phyloP scores from a whole-genome alignment of 2,888 invertebrate species.

The Tipula lateralis region DNA sequence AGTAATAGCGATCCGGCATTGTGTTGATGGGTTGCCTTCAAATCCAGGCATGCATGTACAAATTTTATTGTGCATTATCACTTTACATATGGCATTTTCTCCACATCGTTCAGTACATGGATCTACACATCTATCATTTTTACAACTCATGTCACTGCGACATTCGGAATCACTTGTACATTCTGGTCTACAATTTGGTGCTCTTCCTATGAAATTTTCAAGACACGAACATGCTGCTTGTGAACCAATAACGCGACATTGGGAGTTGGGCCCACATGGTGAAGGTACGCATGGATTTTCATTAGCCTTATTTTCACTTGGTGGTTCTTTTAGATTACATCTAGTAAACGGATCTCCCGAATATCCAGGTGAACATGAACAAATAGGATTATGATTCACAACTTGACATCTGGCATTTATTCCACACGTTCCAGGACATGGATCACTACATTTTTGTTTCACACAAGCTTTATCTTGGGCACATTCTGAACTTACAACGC shows the following conservation, averaged over 20 bases:
- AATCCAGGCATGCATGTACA: conserved; percentile 80
- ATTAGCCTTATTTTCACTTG: conserved; percentile 44
- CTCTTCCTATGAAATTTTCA: conserved; percentile 73
- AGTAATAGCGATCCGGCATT: conserved; percentile 50
- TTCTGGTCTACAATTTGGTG: conserved; percentile 81
- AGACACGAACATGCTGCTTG: conserved; percentile 83
- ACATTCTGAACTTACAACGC: conserved; percentile 62
- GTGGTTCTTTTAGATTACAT: conserved; percentile 47
- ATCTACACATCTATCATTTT: conserved; percentile 74
- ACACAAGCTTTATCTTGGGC: conserved; percentile 59
- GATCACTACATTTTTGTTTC: conserved; percentile 61
- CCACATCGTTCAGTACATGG: conserved; percentile 80
- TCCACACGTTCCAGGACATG: conserved; percentile 63
- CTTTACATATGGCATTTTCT: conserved; percentile 71
- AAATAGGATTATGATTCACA: conserved; percentile 64
- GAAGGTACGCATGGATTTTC: conserved; percentile 72
- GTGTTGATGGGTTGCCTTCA: conserved; percentile 67
- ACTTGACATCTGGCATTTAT: conserved; percentile 61
- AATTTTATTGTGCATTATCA: conserved; percentile 76
- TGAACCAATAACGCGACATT: conserved; percentile 72
- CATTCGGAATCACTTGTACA: conserved; percentile 77
- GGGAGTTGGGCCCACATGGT: conserved; percentile 78
- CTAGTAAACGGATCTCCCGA: conserved; percentile 61
- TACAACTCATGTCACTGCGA: conserved; percentile 73
- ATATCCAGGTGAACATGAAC: conserved; percentile 58